Percentiles rank a stretch among this genome's conserved stretches.
Conservation (phyloP, 2,888 invertebrate genomes). For the Teinopalpus imperialis region DNA sequence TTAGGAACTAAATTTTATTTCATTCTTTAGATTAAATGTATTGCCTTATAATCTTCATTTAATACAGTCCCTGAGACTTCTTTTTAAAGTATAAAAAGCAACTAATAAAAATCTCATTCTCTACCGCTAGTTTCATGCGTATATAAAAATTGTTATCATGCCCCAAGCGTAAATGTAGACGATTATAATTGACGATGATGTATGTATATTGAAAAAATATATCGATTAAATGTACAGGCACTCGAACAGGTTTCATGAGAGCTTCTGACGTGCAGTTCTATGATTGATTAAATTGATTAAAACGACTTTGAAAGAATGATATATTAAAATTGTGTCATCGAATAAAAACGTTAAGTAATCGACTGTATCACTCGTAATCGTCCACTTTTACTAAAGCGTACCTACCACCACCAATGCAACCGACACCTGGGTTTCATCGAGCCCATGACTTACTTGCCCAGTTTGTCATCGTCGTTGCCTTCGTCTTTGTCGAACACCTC, state of each 20-base stretch:
- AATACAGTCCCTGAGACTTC: not conserved
- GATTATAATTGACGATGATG: constrained; percentile 16
- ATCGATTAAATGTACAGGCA: not conserved
- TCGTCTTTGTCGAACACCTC: constrained; percentile 94
- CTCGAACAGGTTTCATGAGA: too few species aligned
- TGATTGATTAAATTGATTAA: not conserved
- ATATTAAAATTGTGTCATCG: too few species aligned
- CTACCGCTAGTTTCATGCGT: constrained; percentile 8
- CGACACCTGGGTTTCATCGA: constrained; percentile 9
- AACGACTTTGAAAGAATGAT: too few species aligned
- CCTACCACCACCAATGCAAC: constrained; percentile 25
- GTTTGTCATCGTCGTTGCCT: constrained; percentile 90
- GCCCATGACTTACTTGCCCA: constrained; percentile 88
- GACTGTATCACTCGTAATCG: constrained; percentile 18
- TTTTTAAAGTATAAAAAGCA: not conserved
- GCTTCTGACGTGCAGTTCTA: not conserved
- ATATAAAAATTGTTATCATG: constrained; percentile 1
- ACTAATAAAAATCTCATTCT: not conserved
- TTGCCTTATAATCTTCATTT: not conserved
- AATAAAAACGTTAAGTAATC: too few species aligned
- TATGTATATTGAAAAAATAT: not conserved
- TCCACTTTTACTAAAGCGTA: constrained; percentile 26
- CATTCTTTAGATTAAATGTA: not conserved
- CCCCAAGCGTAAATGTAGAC: constrained; percentile 26
- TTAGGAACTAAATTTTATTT: too few species aligned